Percentiles rank a stretch among this genome's conserved stretches.
Conservation (phyloP, 2,888 invertebrate species). For the Drosophila dives region DNA sequence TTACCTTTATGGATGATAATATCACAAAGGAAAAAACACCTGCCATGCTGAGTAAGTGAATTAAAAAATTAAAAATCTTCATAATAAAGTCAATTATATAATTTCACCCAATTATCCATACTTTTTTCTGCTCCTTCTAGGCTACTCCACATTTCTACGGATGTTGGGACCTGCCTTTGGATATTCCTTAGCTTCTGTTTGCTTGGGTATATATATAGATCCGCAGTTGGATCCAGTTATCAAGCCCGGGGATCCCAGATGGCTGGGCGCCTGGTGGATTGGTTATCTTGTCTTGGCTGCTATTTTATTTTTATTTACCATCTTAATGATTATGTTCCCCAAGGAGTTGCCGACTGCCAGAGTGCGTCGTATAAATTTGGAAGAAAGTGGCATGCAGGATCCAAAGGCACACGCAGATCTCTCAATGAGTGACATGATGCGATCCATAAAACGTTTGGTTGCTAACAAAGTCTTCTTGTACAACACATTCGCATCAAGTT, state of each 20-base stretch:
- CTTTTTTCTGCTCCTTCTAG: slow-evolving; percentile 81
- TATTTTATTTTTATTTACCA: slow-evolving; percentile 86
- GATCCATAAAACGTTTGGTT: slow-evolving; percentile 87
- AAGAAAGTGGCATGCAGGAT: slow-evolving; percentile 44
- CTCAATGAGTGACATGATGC: slow-evolving; percentile 87
- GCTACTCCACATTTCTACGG: slow-evolving; percentile 88
- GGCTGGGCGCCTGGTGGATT: slow-evolving; percentile 93
- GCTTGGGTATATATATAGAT: slow-evolving; percentile 88
- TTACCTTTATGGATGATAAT: slow-evolving; percentile 90
- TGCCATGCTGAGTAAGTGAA: slow-evolving; percentile 87
- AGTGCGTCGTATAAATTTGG: slow-evolving; percentile 84
- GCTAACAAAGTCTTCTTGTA: slow-evolving; percentile 89
- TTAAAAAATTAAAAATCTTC: not conserved
- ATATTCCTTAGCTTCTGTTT: slow-evolving; percentile 88
- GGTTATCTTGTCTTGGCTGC: slow-evolving; percentile 89
- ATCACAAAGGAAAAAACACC: slow-evolving; percentile 89
- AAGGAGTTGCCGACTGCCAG: slow-evolving; percentile 88
- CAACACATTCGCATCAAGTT: slow-evolving; percentile 89
- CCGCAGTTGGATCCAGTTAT: slow-evolving; percentile 88
- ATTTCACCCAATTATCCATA: not conserved
- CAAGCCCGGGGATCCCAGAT: slow-evolving; percentile 88
- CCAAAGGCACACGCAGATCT: slow-evolving; percentile 37
- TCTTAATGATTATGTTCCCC: slow-evolving; percentile 88
- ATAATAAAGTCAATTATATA: not conserved
- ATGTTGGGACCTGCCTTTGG: slow-evolving; percentile 87